Conservation (phyloP, 2,797 vertebrate species). For the Crocodylus rhombifer region DNA sequence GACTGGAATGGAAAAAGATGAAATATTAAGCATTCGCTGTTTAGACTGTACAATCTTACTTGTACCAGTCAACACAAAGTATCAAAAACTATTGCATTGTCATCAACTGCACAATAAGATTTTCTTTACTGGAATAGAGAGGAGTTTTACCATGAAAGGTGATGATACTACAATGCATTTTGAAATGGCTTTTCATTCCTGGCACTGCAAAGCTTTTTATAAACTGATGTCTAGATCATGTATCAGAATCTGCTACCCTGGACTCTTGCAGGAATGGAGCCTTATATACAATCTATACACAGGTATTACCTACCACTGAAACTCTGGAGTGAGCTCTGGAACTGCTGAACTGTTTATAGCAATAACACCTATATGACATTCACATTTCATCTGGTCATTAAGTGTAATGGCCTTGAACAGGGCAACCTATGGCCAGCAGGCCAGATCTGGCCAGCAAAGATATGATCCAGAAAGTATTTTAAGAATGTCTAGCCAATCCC, state of each 20-base stretch:
- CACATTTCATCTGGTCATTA: too few relatives aligned
- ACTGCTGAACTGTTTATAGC: not conserved
- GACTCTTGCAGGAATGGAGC: not conserved
- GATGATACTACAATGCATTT: not conserved
- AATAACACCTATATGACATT: not conserved
- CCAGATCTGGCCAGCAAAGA: too few relatives aligned
- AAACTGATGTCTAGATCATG: not conserved
- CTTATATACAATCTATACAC: not conserved
- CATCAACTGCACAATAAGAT: not conserved
- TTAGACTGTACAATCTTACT: not conserved
- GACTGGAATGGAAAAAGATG: not conserved
- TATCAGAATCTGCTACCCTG: not conserved
- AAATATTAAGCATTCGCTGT: not conserved
- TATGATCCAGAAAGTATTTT: too few relatives aligned
- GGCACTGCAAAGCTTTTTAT: not conserved
- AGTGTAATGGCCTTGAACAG: too few relatives aligned
- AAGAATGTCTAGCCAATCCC: too few relatives aligned
- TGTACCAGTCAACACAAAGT: not conserved
- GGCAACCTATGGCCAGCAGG: too few relatives aligned
- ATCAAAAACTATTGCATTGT: not conserved
- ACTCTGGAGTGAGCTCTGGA: not conserved
- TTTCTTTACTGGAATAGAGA: not conserved
- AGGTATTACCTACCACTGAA: not conserved
- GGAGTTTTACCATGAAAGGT: not conserved
- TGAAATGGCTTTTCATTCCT: not conserved